Evolutionary conservation across 2,797 vertebrate species (phyloP).

Genomic region (Ctenopoma multispine): DNA sequence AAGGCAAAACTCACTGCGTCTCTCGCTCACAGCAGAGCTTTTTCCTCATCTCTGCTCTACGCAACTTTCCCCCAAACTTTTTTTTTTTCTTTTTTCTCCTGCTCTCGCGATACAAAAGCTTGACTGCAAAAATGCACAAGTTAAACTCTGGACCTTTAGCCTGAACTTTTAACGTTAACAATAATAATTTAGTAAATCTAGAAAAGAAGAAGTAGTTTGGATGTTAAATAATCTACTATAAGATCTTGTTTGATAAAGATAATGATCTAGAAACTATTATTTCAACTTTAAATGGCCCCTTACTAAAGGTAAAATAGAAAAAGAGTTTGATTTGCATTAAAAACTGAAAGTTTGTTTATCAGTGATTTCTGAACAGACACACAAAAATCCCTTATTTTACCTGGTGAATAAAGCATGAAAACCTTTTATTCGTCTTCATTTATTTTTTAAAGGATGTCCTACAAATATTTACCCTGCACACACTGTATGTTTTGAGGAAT

Average conservation of each 20-base stretch:
- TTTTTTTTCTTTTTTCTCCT: constrained; percentile 53
- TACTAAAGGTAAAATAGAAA: too few relatives aligned
- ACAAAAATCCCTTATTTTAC: neutral
- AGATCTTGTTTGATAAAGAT: neutral
- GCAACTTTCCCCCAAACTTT: constrained; percentile 71
- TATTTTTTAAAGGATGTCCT: constrained; percentile 12
- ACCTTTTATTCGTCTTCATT: constrained; percentile 5
- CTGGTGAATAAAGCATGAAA: neutral
- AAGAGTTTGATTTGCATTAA: neutral
- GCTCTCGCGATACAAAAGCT: constrained; percentile 83
- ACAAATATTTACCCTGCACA: constrained; percentile 54
- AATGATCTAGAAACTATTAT: neutral
- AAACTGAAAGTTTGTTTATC: neutral
- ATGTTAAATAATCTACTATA: neutral
- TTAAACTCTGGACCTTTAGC: constrained; percentile 17
- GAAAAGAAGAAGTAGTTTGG: too few relatives aligned
- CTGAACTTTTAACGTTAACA: neutral
- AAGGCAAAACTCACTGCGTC: constrained; percentile 62
- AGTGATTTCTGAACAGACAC: constrained; percentile 3
- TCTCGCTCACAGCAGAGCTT: constrained; percentile 56
- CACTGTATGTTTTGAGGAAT: constrained; percentile 66
- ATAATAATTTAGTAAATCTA: neutral
- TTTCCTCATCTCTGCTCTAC: constrained; percentile 78
- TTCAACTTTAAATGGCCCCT: neutral
- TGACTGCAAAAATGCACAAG: constrained; percentile 52